A percentile compares a stretch with the other conserved stretches of the same genome.
Evolutionary conservation across 1,140 invertebrate species (phyloP).

Genomic region (Nautilus pompilius): DNA sequence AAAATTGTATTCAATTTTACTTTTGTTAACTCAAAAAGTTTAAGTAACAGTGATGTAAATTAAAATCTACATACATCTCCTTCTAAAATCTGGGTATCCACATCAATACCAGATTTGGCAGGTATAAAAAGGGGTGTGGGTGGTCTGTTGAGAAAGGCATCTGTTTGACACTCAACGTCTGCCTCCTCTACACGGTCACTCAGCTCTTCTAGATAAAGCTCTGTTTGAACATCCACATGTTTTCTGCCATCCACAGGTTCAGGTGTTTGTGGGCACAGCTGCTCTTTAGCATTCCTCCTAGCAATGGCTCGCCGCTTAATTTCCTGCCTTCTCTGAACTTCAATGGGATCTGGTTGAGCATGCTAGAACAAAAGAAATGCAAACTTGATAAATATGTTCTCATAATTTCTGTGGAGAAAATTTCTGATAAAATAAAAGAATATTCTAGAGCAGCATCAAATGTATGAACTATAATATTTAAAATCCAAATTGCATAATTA

Average conservation of each 20-base stretch:
- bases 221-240: constrained; percentile 83
- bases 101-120: constrained; percentile 75
- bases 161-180: constrained; percentile 78
- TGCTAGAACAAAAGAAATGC: constrained; percentile 23
- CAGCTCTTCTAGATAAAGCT: constrained; percentile 81
- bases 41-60: too few relatives aligned
- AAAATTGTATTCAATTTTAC: not conserved
- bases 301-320: constrained; percentile 49
- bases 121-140: constrained; percentile 69
- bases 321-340: constrained; percentile 55
- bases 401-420: not conserved
- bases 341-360: constrained; percentile 55
- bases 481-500: not conserved
- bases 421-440: not conserved
- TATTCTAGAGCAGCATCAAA: not conserved
- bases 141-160: constrained; percentile 78
- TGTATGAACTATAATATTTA: not conserved
- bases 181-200: constrained; percentile 60
- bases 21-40: not conserved
- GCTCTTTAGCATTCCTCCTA: constrained; percentile 53
- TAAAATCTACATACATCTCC: constrained; percentile 79
- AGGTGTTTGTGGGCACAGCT: constrained; percentile 48
- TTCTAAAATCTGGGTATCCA: constrained; percentile 78
- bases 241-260: constrained; percentile 70
- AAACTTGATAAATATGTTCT: not conserved